phyloP scores from a whole-genome alignment of 2,113 vertebrate species.

The Carettochelys insculpta region DNA sequence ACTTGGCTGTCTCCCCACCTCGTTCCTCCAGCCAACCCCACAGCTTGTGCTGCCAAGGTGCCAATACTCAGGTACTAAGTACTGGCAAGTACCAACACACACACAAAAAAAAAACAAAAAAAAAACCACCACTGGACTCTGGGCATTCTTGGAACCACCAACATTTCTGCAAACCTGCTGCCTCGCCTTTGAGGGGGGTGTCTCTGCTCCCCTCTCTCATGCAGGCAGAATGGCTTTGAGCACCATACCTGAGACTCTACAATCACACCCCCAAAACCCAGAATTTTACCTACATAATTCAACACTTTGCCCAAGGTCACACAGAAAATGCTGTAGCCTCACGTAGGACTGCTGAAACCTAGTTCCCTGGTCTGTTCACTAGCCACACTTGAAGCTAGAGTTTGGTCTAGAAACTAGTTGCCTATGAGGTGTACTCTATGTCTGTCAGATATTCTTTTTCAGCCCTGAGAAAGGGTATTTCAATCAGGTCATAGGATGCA shows the following conservation, averaged over 20 bases:
- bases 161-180: background rate
- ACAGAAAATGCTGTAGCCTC: background rate
- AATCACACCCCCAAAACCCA: rapidly evolving
- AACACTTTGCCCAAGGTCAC: background rate
- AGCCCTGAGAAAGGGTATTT: background rate
- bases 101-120: too few species aligned
- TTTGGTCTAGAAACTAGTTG: rapidly evolving
- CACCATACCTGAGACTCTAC: background rate
- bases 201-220: background rate
- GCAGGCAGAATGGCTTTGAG: background rate
- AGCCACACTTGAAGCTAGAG: background rate
- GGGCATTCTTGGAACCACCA: too few species aligned
- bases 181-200: background rate
- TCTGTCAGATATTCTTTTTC: background rate
- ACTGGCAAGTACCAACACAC: too few species aligned
- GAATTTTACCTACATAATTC: background rate
- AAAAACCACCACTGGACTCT: too few species aligned
- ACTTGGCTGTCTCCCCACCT: too few species aligned
- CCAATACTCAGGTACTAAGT: too few species aligned
- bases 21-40: too few species aligned
- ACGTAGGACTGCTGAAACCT: background rate
- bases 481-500: background rate
- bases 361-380: background rate
- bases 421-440: rapidly evolving
- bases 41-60: too few species aligned